phyloP scores from a whole-genome alignment of 2,113 vertebrate species.

The Barnardius zonarius region DNA sequence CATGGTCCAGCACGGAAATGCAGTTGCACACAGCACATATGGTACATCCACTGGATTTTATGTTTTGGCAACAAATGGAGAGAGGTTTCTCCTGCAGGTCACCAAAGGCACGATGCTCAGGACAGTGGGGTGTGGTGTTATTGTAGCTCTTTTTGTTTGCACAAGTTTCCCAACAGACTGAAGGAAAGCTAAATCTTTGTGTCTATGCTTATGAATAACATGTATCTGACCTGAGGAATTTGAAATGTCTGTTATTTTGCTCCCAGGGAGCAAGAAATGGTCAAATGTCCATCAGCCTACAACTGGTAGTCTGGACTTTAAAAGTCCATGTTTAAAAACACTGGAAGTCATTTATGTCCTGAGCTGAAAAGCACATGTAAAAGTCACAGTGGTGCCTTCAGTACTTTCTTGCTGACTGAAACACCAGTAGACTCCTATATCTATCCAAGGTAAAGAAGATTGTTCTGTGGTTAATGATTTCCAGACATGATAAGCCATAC shows the following conservation, averaged over 20 bases:
- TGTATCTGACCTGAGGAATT: constrained; percentile 6
- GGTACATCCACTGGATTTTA: not conserved
- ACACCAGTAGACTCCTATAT: not conserved
- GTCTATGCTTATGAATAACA: not conserved
- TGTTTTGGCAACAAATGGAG: not conserved
- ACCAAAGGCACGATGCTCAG: not conserved
- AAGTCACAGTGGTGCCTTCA: not conserved
- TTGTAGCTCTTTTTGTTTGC: constrained; percentile 25
- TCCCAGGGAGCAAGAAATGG: not conserved
- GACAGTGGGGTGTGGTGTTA: not conserved
- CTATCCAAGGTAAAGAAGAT: not conserved
- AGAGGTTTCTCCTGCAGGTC: not conserved
- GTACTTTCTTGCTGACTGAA: constrained; percentile 4
- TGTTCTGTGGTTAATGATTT: not conserved
- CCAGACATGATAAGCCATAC: not conserved
- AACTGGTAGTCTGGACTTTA: constrained; percentile 20
- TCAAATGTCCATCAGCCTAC: constrained; percentile 15
- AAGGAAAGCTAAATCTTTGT: constrained; percentile 44
- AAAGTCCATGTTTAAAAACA: constrained; percentile 1
- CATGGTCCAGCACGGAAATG: fast-evolving
- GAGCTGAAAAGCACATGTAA: not conserved
- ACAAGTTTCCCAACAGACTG: constrained; percentile 35
- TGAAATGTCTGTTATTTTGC: constrained; percentile 30
- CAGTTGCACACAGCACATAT: not conserved
- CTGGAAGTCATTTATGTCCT: constrained; percentile 4